Evolutionary conservation across 2,888 invertebrate species (phyloP), one percentile per base, ranked within the genome.

Genomic region (Ceratothoa steindachneri): DNA sequence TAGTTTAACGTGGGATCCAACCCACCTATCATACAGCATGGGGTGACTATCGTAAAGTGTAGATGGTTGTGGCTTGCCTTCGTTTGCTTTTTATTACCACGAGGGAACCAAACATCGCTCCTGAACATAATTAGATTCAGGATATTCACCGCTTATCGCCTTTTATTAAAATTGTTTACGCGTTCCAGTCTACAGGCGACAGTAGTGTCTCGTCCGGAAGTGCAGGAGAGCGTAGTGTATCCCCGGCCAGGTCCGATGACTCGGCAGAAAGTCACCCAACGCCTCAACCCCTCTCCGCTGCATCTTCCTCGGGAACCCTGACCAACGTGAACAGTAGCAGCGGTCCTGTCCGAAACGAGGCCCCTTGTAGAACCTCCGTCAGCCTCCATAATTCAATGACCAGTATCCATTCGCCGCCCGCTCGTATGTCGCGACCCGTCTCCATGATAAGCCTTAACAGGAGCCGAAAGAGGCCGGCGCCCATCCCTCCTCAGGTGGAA

Each of bases 191-290:
- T 74, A 81, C 82, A 24, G 83, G 82, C 68, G 86, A 86, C 72
- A 85, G 85, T 79, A 86, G 87, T 53, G 81, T 86, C 78, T 86
- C 86, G 81, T 86, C 85, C 69, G 87, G 86, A 80, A 86, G 86
- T 71, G 83, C 86, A 2, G 86, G 85, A 3, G 85, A 84, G 15
- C 82, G 86, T 28, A 86, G 86, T 81, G 85, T 77, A n/a, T 74
- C 74, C 60, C 80, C 80, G 9, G 73, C 77, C 15, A 69, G 77
- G 60, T 75, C 75, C 4, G 75, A 78, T 27, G 73, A 67, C 24
- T 72, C 66, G 15, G 31, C 64, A n/a, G 74, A 71, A 29, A 51
- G 71, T 12, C 75, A 64, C 12, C 55, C 70, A 1, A 31, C 22
- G n/a, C 72, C 41, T 30, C 72, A 51, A 30, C 53, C 72, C 5